Conservation (phyloP, 2,797 vertebrate species). For the Pseudotriccus pelzelni region DNA sequence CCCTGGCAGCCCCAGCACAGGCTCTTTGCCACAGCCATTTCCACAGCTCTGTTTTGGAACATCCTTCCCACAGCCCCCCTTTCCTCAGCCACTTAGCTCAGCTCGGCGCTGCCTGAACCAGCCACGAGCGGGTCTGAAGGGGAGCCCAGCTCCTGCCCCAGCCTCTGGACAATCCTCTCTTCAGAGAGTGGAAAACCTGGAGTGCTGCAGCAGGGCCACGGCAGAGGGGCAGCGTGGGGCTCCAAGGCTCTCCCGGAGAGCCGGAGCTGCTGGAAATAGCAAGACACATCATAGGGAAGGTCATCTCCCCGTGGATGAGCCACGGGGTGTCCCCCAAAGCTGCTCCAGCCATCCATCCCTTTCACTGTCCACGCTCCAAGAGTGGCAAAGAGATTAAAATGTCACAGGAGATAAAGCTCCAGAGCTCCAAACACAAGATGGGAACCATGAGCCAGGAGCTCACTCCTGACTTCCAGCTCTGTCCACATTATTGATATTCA, state of each 20-base stretch:
- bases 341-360: background rate
- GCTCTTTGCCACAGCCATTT: background rate
- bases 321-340: background rate
- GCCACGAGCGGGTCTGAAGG: background rate
- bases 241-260: background rate
- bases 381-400: background rate
- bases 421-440: background rate
- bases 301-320: background rate
- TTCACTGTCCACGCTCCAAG: background rate
- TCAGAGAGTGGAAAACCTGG: accelerated
- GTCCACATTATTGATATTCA: background rate
- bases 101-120: accelerated
- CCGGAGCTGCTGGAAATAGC: background rate
- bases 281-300: background rate
- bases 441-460: background rate
- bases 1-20: background rate
- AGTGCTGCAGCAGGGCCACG: background rate
- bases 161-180: accelerated
- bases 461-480: background rate
- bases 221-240: background rate
- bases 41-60: background rate
- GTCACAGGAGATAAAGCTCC: background rate
- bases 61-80: background rate
- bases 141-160: accelerated
- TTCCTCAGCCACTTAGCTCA: background rate